A percentile compares a stretch with the other conserved stretches of the same genome.
Conservation (phyloP, 53 echinoderm and acorn worm genomes). For the Actinopyga echinites region DNA sequence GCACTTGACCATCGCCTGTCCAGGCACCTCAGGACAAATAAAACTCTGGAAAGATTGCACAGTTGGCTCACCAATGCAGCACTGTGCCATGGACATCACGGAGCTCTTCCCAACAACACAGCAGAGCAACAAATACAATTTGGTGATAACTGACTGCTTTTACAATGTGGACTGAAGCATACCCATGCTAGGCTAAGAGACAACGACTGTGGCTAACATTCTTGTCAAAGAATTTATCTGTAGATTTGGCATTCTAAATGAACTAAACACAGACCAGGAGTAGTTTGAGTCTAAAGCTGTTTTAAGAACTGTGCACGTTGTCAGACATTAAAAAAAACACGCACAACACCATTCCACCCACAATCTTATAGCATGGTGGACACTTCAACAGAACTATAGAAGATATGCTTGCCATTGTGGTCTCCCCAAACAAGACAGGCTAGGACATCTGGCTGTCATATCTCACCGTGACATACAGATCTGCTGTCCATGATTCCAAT, state of each 20-base stretch:
- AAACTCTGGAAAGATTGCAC: slow-evolving; percentile 18
- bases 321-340: slow-evolving; percentile 31
- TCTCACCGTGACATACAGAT: slow-evolving; percentile 51
- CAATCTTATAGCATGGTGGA: slow-evolving; percentile 23
- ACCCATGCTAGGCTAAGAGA: slow-evolving; percentile 32
- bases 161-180: slow-evolving; percentile 9
- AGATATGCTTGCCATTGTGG: slow-evolving; percentile 23
- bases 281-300: slow-evolving; percentile 5
- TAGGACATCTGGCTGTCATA: slow-evolving; percentile 27
- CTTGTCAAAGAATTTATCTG: neutral
- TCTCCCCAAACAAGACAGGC: neutral
- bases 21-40: slow-evolving; percentile 43
- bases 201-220: neutral
- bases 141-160: slow-evolving; percentile 27
- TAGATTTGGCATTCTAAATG: neutral
- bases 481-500: slow-evolving; percentile 35
- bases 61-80: neutral
- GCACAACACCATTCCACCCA: slow-evolving; percentile 28
- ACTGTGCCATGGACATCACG: slow-evolving; percentile 3
- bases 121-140: slow-evolving; percentile 10
- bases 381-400: slow-evolving; percentile 53
- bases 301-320: neutral
- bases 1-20: slow-evolving; percentile 26
- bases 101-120: too few relatives aligned
- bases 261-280: slow-evolving; percentile 19